Evolutionary conservation across 1,140 invertebrate genomes (phyloP), one percentile per base, ranked within the genome.

Genomic region (Ips typographus): DNA sequence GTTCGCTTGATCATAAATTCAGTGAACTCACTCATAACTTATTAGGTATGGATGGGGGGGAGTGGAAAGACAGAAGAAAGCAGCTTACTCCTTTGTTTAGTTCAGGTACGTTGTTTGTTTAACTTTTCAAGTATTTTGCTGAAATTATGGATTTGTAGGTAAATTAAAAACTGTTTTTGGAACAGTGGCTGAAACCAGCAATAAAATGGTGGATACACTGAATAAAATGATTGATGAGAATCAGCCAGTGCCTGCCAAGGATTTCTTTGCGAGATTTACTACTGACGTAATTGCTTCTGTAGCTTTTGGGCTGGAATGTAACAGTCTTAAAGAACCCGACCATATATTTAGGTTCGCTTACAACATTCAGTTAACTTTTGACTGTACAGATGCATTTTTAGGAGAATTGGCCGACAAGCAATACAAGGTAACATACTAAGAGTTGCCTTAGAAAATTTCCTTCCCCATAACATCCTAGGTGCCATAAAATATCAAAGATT

Each of bases 231-330:
- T 0, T 51, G 38, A 77, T 47, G 8, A 8, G 6, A 47, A 52
- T 4, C 51, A 69, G 2, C 80, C 75, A 6, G 77, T 85, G 38
- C 84, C 86, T 71, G 78, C 84, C 37, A 80, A 84, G 75, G 80
- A 83, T 70, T 44, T 84, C 1, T 74, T 84, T 82, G 49, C 83
- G 0, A 83, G 84, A 56, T 87, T 83, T 62, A 81, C 83, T 0
- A 85, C 82, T 5, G 85, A 87, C 71, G 81, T 85, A 5, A 87
- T 87, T 65, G 85, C 83, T 1, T 81, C 82, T 0, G 84, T 82
- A 62, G 85, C 83, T 4, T 88, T 88, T 77, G 87, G 86, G 2
- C 77, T 88, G 5, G 77, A 86, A 58, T 82, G 81, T 71, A 83
- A 86, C 64, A 78, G 83, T 8, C 70, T 88, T 8, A 75, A 78